These are phyloP conservation scores for Stylophora pistillata DNA, from an alignment of 64 coral and sea anemone species.

Conservation along the genomic window DNA sequence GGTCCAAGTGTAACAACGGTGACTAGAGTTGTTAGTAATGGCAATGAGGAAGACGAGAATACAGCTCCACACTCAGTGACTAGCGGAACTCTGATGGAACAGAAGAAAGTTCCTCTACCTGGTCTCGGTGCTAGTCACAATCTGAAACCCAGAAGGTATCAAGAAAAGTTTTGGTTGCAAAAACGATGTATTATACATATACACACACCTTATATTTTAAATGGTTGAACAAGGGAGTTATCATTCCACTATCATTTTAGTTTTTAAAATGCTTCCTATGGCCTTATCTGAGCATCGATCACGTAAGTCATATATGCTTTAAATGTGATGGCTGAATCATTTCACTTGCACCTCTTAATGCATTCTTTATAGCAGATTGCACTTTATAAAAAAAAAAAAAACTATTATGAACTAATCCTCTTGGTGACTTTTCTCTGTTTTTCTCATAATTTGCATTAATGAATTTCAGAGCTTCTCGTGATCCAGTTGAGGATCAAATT, in stretches of 20 bases:
- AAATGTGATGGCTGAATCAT: too few relatives aligned
- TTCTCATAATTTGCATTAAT: not conserved
- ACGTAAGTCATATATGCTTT: too few relatives aligned
- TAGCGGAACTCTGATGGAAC: slow-evolving; percentile 76
- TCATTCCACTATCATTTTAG: too few relatives aligned
- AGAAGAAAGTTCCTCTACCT: slow-evolving; percentile 87
- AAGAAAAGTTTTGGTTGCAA: not conserved
- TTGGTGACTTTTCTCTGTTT: not conserved
- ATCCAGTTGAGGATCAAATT: slow-evolving; percentile 83
- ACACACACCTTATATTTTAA: too few relatives aligned
- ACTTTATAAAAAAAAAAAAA: too few relatives aligned
- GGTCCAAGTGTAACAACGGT: slow-evolving; percentile 27
- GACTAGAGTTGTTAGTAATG: not conserved
- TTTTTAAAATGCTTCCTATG: too few relatives aligned
- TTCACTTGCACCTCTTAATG: too few relatives aligned
- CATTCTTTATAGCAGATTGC: too few relatives aligned
- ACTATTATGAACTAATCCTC: too few relatives aligned
- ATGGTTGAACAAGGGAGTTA: too few relatives aligned
- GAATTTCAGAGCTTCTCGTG: slow-evolving; percentile 42
- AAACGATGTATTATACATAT: not conserved
- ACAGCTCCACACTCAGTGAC: slow-evolving; percentile 42
- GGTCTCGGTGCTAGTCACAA: slow-evolving; percentile 77
- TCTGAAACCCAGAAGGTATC: slow-evolving; percentile 67
- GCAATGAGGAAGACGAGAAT: not conserved
- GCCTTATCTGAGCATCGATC: too few relatives aligned